Base-by-base conservation (phyloP, 2,113 vertebrate genomes). In the Cryptomyrus ogoouensis region DNA sequence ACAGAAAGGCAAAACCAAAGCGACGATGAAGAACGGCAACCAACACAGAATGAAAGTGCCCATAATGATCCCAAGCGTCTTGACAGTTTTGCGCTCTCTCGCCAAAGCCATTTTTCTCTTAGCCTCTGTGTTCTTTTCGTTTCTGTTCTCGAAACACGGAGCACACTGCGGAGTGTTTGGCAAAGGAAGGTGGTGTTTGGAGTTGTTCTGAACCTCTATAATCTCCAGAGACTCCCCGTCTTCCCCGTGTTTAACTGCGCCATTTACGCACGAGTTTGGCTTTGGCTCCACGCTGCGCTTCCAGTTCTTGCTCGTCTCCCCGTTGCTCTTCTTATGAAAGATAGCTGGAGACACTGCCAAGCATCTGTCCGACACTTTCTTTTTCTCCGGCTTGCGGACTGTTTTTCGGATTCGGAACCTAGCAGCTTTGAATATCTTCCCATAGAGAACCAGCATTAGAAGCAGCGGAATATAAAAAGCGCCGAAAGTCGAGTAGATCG, bases 401-500 rank as follows among this genome's bases (percentile, higher is more conserved):
- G 97, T 98, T 93, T 99, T 99, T 87, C 98, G 96, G 91, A 99
- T 99, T 88, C 98, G 97, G 94, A 99, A 99, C 49, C 98, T 96
- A 83, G 98, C 98, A 0, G 98, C 98, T 93, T 94, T 96, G 91
- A 99, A 99, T 93, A 99, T 99, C 93, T 97, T 95, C 90, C 98
- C 97, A 80, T 99, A 99, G 5, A 99, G 96, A 46, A 99, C 98
- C 92, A 99, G 91, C 98, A 99, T 99, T 92, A 99, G 96, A 31
- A 98, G 94, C 4, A 99, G 96, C 0, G 98, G 98, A 70, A 99
- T 98, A 92, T 99, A 99, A 95, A 99, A 99, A 56, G 98, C 98
- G 87, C 98, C 98, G 86, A 99, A 99, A 1, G 98, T 99, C 92
- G 98, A 99, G 93, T 99, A 99, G 93, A 99, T 98, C 15, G 98